These are phyloP conservation scores for Zophobas atratus DNA, from an alignment of 1,140 invertebrate genomes.

Conservation along the genomic window DNA sequence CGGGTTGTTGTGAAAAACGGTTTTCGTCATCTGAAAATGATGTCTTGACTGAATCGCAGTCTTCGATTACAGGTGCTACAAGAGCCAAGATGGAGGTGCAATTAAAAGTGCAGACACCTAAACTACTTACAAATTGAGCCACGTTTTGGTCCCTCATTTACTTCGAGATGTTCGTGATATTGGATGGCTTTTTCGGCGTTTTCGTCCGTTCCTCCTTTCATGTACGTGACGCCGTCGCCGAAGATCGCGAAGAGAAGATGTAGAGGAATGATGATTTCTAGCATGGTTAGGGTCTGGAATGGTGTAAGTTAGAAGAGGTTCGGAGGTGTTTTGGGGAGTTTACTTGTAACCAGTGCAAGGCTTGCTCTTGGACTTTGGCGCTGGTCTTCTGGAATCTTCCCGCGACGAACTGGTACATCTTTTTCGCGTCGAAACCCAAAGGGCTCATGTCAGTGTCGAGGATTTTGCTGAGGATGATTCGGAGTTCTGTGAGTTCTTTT, in stretches of 20 bases:
- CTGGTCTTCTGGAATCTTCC: constrained; percentile 88
- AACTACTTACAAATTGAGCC: constrained; percentile 74
- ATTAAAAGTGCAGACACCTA: constrained; percentile 20
- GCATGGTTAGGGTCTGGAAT: constrained; percentile 81
- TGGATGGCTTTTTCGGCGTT: constrained; percentile 68
- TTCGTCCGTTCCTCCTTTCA: constrained; percentile 73
- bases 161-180: constrained; percentile 63
- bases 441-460: constrained; percentile 97
- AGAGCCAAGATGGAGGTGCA: constrained; percentile 49
- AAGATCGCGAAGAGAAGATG: constrained; percentile 91
- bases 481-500: constrained; percentile 92
- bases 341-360: constrained; percentile 95
- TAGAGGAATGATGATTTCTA: constrained; percentile 92
- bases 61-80: constrained; percentile 77
- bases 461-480: constrained; percentile 95
- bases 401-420: constrained; percentile 96
- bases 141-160: constrained; percentile 65
- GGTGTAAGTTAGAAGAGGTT: constrained; percentile 5
- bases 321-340: not conserved
- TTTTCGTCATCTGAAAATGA: constrained; percentile 82
- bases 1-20: constrained; percentile 73
- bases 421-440: constrained; percentile 92
- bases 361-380: constrained; percentile 93
- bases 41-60: constrained; percentile 77
- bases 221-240: constrained; percentile 82